Evolutionary conservation across 2,888 invertebrate genomes (phyloP).

Genomic region (Athalia circularis): DNA sequence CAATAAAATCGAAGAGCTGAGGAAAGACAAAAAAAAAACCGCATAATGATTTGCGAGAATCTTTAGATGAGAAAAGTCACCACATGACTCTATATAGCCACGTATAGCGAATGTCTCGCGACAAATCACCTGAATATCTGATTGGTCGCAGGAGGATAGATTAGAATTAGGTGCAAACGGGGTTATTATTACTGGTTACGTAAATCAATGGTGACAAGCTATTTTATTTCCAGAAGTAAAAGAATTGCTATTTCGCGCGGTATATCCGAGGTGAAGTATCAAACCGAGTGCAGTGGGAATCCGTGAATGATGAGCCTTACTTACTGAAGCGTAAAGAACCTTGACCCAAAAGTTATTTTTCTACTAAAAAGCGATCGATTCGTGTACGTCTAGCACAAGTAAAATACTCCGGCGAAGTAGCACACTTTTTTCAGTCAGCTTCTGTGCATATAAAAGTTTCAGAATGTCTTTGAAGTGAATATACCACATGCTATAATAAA

Average conservation of each 20-base stretch:
- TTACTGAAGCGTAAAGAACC: slow-evolving; percentile 38
- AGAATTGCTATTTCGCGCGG: not conserved
- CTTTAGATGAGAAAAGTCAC: too few species aligned
- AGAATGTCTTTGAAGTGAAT: slow-evolving; percentile 3
- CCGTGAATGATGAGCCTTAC: slow-evolving; percentile 27
- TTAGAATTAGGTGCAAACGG: not conserved
- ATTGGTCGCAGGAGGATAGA: slow-evolving; percentile 1
- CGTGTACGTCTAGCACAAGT: too few species aligned
- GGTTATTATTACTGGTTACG: not conserved
- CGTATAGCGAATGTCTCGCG: too few species aligned
- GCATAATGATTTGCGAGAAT: too few species aligned
- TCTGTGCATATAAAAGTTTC: too few species aligned
- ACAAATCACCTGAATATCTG: too few species aligned
- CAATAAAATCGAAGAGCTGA: too few species aligned
- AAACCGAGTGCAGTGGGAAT: not conserved
- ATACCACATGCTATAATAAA: not conserved
- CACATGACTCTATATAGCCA: too few species aligned
- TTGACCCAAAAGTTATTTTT: slow-evolving; percentile 49
- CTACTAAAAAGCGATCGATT: slow-evolving; percentile 33
- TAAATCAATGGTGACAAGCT: not conserved
- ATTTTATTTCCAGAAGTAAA: slow-evolving; percentile 15
- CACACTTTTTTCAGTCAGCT: too few species aligned
- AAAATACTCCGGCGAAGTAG: too few species aligned
- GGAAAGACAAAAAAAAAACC: too few species aligned
- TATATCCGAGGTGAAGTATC: not conserved